Evolutionary conservation across 2,797 vertebrate genomes (phyloP).

Genomic region (Propithecus deckenii): DNA sequence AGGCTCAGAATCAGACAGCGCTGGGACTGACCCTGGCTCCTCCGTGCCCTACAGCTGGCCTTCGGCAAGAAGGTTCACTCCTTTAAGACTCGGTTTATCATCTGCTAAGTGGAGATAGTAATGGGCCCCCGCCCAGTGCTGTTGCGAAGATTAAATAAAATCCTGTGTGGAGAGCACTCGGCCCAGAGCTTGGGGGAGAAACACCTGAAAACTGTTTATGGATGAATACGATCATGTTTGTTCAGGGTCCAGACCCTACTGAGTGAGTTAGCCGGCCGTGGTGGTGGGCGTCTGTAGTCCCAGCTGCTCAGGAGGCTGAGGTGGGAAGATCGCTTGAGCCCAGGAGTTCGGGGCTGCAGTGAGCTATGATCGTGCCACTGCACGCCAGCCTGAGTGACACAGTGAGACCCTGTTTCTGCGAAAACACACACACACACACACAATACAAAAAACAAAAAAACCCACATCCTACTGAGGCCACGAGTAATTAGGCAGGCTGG

Average conservation of each 20-base stretch:
- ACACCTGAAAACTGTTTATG: not conserved
- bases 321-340: no score
- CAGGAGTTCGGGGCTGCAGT: no score
- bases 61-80: not conserved
- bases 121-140: not conserved
- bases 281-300: no score
- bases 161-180: not conserved
- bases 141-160: slow-evolving; percentile 20
- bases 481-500: not conserved
- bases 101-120: not conserved
- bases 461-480: not conserved
- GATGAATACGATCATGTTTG: not conserved
- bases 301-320: no score
- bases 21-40: not conserved
- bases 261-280: not conserved
- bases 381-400: no score
- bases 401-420: no score
- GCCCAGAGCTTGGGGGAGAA: not conserved
- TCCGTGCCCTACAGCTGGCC: not conserved
- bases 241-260: not conserved
- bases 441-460: no score
- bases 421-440: no score
- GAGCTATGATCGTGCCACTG: no score
- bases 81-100: not conserved
- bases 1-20: not conserved